Conservation (phyloP, 64 coral and sea anemone species). For the Pocillopora damicornis region DNA sequence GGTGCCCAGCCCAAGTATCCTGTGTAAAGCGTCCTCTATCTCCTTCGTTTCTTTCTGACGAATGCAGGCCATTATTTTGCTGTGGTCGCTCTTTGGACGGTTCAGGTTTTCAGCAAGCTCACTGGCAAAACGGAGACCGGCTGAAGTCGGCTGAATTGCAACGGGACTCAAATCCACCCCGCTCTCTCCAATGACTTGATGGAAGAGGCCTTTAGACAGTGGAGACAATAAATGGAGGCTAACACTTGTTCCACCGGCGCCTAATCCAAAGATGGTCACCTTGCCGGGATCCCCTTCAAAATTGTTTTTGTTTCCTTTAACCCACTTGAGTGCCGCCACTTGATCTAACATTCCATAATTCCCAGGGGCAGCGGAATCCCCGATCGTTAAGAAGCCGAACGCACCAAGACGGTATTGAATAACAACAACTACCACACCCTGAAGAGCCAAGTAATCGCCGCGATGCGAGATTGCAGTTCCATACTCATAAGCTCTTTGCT, state of each 20-base stretch:
- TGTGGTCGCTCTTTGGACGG: not conserved
- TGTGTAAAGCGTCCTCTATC: not conserved
- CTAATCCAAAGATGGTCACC: not conserved
- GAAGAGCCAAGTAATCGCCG: constrained; percentile 29
- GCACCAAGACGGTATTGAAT: constrained; percentile 49
- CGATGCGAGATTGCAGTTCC: no score
- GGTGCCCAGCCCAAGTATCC: constrained; percentile 18
- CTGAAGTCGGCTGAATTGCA: not conserved
- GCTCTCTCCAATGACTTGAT: constrained; percentile 35
- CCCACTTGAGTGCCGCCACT: constrained; percentile 44
- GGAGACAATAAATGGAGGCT: constrained; percentile 33
- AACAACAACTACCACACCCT: constrained; percentile 45
- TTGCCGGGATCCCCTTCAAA: not conserved
- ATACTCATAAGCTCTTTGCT: no score
- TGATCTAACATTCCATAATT: constrained; percentile 57
- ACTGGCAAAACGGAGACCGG: not conserved
- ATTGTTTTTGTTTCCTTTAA: constrained; percentile 30
- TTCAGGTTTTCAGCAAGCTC: constrained; percentile 16
- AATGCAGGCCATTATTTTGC: not conserved
- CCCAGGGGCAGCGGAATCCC: constrained; percentile 23
- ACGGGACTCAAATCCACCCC: constrained; percentile 30
- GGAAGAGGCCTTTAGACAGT: constrained; percentile 26
- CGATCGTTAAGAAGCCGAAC: constrained; percentile 49
- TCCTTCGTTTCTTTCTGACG: not conserved
- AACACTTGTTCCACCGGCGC: not conserved